These are phyloP conservation scores for Carduelis carduelis DNA, from an alignment of 2,797 vertebrate genomes.

Conservation along the genomic window DNA sequence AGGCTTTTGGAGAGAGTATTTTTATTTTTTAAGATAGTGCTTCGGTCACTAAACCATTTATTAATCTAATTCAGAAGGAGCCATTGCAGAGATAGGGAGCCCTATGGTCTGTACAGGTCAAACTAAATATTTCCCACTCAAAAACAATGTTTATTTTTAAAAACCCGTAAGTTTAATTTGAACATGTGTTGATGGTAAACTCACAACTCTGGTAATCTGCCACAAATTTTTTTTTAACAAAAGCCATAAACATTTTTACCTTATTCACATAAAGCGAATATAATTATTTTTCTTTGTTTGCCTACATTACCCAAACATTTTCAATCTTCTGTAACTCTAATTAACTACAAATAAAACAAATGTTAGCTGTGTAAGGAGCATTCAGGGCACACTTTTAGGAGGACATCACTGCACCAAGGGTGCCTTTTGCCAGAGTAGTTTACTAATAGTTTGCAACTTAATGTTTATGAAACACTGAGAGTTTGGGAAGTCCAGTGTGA, in stretches of 20 bases:
- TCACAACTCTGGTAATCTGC: not conserved
- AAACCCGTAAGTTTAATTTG: not conserved
- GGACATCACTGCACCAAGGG: too few species aligned
- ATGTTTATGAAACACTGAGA: not conserved
- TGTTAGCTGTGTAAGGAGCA: not conserved
- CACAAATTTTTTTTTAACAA: not conserved
- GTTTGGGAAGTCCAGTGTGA: not conserved
- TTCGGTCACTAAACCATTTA: slow-evolving; percentile 24
- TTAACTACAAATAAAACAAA: not conserved
- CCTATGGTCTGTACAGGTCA: too few species aligned
- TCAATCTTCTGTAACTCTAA: not conserved
- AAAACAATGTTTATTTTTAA: not conserved
- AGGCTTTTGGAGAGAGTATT: not conserved
- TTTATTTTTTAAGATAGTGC: slow-evolving; percentile 23
- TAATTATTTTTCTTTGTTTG: not conserved
- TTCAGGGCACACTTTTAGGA: not conserved
- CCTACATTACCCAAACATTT: not conserved
- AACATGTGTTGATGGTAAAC: not conserved
- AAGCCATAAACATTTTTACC: not conserved
- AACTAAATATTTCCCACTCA: not conserved
- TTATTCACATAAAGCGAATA: not conserved
- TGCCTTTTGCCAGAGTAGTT: not conserved
- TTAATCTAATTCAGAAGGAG: not conserved
- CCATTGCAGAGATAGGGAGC: not conserved
- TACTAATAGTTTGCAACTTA: not conserved